Conservation (phyloP, 2,888 invertebrate genomes). For the Trachelus tabidus region DNA sequence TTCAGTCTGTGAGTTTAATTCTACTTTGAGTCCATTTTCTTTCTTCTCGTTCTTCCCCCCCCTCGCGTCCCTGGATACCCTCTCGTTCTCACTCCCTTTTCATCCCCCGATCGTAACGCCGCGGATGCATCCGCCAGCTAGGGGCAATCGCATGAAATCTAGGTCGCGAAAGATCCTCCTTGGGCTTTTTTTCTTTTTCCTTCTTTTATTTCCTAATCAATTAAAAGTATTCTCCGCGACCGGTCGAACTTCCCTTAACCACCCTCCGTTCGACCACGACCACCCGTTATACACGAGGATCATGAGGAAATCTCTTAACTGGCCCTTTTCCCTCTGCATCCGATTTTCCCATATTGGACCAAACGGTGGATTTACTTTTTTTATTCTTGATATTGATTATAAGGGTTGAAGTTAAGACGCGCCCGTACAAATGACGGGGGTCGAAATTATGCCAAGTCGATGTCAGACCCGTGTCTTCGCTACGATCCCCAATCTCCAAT, state of each 20-base stretch:
- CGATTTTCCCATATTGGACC: neutral
- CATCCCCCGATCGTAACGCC: neutral
- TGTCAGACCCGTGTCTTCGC: conserved; percentile 33
- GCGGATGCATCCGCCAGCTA: neutral
- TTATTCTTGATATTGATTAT: neutral
- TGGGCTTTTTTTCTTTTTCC: neutral
- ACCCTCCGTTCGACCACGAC: neutral
- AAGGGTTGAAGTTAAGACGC: neutral
- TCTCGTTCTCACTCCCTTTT: neutral
- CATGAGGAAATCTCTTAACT: conserved; percentile 29
- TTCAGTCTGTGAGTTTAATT: neutral
- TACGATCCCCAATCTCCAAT: conserved; percentile 8
- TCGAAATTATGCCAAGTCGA: conserved; percentile 41
- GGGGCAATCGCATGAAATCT: conserved; percentile 34
- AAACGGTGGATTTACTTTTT: neutral
- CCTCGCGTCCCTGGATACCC: neutral
- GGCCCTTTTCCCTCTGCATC: neutral
- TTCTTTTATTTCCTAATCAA: conserved; percentile 24
- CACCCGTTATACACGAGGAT: conserved; percentile 27
- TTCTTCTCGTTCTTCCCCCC: too few species aligned
- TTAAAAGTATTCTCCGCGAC: conserved; percentile 21
- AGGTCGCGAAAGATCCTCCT: neutral
- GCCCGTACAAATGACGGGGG: conserved; percentile 12
- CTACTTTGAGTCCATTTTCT: neutral
- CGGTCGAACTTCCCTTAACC: neutral